phyloP scores from a whole-genome alignment of 1,140 invertebrate species.

The Pseudomyrmex pallidus region DNA sequence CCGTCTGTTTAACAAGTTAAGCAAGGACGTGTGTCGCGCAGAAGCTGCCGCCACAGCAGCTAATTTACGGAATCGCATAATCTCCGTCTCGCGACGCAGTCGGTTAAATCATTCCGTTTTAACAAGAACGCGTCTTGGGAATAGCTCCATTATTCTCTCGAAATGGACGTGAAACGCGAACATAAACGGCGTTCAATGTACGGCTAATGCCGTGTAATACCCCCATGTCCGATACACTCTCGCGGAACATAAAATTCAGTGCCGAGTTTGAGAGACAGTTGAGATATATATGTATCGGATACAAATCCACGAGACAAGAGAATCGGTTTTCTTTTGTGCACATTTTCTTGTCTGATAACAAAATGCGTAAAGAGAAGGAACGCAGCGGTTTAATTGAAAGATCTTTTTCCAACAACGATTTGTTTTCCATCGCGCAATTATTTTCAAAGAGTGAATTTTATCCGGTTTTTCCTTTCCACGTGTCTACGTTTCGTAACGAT shows the following conservation, averaged over 20 bases:
- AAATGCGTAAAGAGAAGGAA: too few species aligned
- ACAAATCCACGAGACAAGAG: not conserved
- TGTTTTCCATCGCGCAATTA: too few species aligned
- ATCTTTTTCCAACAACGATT: too few species aligned
- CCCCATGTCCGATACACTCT: not conserved
- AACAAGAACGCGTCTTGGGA: not conserved
- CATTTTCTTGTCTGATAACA: too few species aligned
- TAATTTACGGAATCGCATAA: not conserved
- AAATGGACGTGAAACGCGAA: not conserved
- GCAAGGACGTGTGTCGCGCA: too few species aligned
- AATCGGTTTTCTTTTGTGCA: not conserved
- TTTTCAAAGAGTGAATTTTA: too few species aligned
- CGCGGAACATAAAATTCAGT: not conserved
- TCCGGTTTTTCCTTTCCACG: too few species aligned
- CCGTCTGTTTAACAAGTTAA: too few species aligned
- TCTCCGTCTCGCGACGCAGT: not conserved
- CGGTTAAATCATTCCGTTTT: not conserved
- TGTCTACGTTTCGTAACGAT: too few species aligned
- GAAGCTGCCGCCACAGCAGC: too few species aligned
- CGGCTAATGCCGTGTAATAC: not conserved
- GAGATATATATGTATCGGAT: not conserved
- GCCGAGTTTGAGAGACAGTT: not conserved
- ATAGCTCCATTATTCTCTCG: not conserved
- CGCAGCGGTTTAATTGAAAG: too few species aligned
- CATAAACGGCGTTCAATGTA: not conserved